Base-by-base conservation (phyloP, 2,888 invertebrate species). In the Adelognathus sp. region DNA sequence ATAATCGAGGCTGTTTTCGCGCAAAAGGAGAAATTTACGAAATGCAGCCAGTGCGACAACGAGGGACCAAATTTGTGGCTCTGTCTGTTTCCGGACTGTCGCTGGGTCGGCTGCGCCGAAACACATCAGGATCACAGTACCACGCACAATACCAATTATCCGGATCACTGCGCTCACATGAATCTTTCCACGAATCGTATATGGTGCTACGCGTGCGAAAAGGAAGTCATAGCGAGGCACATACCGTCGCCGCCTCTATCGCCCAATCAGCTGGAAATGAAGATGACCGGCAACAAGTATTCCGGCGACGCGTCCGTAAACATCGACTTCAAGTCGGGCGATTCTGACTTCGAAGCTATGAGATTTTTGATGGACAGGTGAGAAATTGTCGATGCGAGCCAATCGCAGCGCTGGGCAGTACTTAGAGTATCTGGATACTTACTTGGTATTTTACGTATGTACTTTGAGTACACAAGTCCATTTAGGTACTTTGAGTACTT, bases 141-240 rank as follows among this genome's bases (percentile, higher is more conserved):
- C 18, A 90, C 93, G 76, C 98, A 98, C 91, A 96, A 96, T 89
- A 94, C 96, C 94, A 93, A 93, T 79, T 93, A 93, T 84, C 94
- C 94, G 39, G 91, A 92, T 14, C 97, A 97, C 91, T 95, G 95
- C 86, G 94, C 97, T 84, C 95, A 97, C 91, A 95, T 98, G 94
- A 98, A 98, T 91, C 91, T 98, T 73, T 95, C 96, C 0, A 97
- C 96, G 0, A 94, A 95, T 88, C 93, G 97, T 82, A 94, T 98
- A 86, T 98, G 98, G 97, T 98, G 98, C 92, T 97, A 97, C 88
- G 91, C 94, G 78, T 98, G 98, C 92, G 95, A 97, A 87, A 93
- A 93, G 66, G 98, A 98, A 92, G 96, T 98, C 1, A 84, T 89
- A 11, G 83, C 87, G 1, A 84, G 84, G 56, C 86, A 85, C 24